These are phyloP conservation scores for Ennomos quercinarius DNA, from an alignment of 2,888 invertebrate genomes.

Conservation along the genomic window DNA sequence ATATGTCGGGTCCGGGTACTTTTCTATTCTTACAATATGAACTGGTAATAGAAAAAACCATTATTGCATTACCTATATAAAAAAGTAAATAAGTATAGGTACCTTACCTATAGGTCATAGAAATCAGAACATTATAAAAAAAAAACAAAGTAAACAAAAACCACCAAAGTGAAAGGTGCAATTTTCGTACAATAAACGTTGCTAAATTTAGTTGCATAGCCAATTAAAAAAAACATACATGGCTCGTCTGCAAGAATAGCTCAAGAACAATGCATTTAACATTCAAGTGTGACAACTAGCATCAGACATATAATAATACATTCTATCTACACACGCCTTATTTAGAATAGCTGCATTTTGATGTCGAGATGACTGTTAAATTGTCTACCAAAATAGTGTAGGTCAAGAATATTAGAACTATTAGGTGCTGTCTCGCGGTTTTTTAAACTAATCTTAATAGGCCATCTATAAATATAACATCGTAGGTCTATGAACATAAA, in stretches of 20 bases:
- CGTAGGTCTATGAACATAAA: too few species aligned
- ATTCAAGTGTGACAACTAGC: constrained; percentile 38
- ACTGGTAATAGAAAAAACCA: too few species aligned
- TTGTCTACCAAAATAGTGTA: constrained; percentile 38
- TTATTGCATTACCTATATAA: too few species aligned
- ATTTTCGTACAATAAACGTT: constrained; percentile 7
- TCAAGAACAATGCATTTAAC: constrained; percentile 71
- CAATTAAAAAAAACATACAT: constrained; percentile 36
- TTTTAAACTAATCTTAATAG: constrained; percentile 14
- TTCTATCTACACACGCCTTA: constrained; percentile 45
- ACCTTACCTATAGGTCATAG: too few species aligned
- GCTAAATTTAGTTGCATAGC: constrained; percentile 27
- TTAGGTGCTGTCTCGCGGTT: neutral
- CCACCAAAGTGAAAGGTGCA: constrained; percentile 11
- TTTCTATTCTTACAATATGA: too few species aligned
- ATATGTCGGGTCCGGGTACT: too few species aligned
- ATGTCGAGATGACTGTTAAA: constrained; percentile 36
- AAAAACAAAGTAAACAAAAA: too few species aligned
- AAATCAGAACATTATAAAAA: too few species aligned
- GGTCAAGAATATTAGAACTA: constrained; percentile 35
- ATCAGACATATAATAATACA: constrained; percentile 51
- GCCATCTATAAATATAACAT: constrained; percentile 2
- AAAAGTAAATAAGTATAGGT: too few species aligned
- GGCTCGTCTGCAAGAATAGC: constrained; percentile 45
- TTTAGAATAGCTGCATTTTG: constrained; percentile 44